Evolutionary conservation across 1,140 invertebrate genomes (phyloP), one percentile per base, ranked within the genome.

Genomic region (Pseudomyrmex cubaensis): DNA sequence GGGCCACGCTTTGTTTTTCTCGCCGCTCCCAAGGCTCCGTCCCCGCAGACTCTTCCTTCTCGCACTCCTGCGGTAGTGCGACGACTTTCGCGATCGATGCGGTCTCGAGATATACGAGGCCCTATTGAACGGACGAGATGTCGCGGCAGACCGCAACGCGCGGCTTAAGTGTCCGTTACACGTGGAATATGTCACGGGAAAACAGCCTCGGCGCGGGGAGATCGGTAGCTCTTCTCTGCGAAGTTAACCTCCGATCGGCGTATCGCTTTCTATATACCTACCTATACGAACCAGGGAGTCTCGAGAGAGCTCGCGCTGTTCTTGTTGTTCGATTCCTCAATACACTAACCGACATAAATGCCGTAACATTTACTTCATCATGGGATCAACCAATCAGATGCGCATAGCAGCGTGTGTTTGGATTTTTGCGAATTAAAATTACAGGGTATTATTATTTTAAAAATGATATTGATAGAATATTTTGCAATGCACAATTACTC

Each of bases 81-180:
- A 44, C 73, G 86, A 69, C 87, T 83, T 85, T 83, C 76, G 62
- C 57, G 82, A 59, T 46, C 48, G 69, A 35, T 50, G 59, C 13
- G 67, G 56, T 50, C 57, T 44, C 25, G 15, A 44, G 44, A 57
- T 46, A 75, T 66, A 12, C 12, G 52, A 57, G 77, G 59, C 7
- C 20, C 52, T 62, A 66, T 64, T 56, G 83, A 70, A 57, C 67
- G 48, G 20, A 22, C 59, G 35, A 84, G 54, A 72, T 54, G 17
- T 75, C 50, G 52, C 54, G 83, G 77, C 44, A 69, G 88, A 91
- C 91, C 91, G 86, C 91, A 91, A 74, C 74, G 82, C 88, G 85
- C 87, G 90, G 90, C 87, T 91, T 89, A 90, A 92, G 88, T 92
- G 89, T 90, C 91, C 77, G 85, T 89, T 87, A 87, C 83, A 76